Percentiles rank a stretch among this genome's conserved stretches.
Evolutionary conservation across 2,797 vertebrate genomes (phyloP).

Genomic region (Artibeus lituratus): DNA sequence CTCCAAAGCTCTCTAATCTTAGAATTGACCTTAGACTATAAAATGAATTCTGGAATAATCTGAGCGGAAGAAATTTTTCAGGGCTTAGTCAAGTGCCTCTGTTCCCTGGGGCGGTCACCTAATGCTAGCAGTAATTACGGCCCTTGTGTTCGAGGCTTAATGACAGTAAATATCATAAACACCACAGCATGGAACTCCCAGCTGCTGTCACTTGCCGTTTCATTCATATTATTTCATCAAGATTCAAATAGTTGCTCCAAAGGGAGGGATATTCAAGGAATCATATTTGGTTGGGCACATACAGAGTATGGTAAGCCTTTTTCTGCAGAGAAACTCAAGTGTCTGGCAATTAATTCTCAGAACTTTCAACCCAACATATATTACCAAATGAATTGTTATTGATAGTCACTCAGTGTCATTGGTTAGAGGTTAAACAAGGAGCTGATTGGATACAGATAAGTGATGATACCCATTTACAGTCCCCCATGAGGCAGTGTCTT

Average conservation of each 20-base stretch:
- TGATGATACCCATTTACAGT: not conserved
- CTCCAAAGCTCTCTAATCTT: constrained; percentile 52
- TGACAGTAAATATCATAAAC: constrained; percentile 5
- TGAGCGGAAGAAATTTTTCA: constrained; percentile 34
- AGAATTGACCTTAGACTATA: constrained; percentile 67
- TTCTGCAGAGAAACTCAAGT: not conserved
- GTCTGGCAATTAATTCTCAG: not conserved
- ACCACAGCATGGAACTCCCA: not conserved
- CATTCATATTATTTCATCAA: constrained; percentile 23
- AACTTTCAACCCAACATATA: not conserved
- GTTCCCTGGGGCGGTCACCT: not conserved
- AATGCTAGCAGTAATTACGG: not conserved
- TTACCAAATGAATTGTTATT: not conserved
- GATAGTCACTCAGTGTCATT: not conserved
- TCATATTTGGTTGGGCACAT: not conserved
- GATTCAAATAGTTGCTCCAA: not conserved
- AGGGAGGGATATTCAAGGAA: not conserved
- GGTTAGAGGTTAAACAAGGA: not conserved
- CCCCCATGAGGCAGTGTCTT: not conserved
- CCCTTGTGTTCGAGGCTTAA: not conserved
- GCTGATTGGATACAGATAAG: not conserved
- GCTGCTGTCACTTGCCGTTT: not conserved
- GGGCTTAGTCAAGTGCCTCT: constrained; percentile 62
- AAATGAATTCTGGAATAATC: constrained; percentile 70
- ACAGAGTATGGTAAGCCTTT: not conserved